Conservation (phyloP, 1,140 invertebrate species). For the Brachionus rubens region DNA sequence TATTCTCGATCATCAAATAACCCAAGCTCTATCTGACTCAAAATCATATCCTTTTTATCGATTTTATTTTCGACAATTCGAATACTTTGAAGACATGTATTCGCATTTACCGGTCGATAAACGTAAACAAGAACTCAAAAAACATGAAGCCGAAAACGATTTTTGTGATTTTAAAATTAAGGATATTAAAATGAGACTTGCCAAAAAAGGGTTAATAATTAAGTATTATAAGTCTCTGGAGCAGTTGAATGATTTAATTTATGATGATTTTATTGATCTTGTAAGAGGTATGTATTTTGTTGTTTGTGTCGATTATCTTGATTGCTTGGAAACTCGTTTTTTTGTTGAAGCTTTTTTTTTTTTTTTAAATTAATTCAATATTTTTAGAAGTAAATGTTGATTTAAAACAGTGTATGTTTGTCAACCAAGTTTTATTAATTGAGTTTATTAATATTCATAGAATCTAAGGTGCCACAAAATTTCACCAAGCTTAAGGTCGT, state of each 20-base stretch:
- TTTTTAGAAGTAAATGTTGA: too few species aligned
- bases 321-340: background rate
- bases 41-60: constrained; percentile 49
- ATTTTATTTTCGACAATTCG: constrained; percentile 57
- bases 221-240: constrained; percentile 54
- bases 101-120: constrained; percentile 49
- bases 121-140: constrained; percentile 24
- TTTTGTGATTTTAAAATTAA: constrained; percentile 53
- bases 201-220: constrained; percentile 56
- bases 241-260: constrained; percentile 53
- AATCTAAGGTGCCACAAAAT: too few species aligned
- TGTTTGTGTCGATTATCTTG: background rate
- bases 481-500: too few species aligned
- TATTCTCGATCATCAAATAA: constrained; percentile 57
- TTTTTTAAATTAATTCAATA: background rate
- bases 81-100: constrained; percentile 54
- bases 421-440: too few species aligned
- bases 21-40: constrained; percentile 52
- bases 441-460: too few species aligned
- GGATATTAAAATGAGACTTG: constrained; percentile 55
- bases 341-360: background rate
- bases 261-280: constrained; percentile 55
- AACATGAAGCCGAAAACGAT: constrained; percentile 47
- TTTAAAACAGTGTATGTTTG: too few species aligned
- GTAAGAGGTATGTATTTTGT: constrained; percentile 47